These are phyloP conservation scores for Turdus rufiventris DNA, from an alignment of 2,113 vertebrate species.

Conservation along the genomic window DNA sequence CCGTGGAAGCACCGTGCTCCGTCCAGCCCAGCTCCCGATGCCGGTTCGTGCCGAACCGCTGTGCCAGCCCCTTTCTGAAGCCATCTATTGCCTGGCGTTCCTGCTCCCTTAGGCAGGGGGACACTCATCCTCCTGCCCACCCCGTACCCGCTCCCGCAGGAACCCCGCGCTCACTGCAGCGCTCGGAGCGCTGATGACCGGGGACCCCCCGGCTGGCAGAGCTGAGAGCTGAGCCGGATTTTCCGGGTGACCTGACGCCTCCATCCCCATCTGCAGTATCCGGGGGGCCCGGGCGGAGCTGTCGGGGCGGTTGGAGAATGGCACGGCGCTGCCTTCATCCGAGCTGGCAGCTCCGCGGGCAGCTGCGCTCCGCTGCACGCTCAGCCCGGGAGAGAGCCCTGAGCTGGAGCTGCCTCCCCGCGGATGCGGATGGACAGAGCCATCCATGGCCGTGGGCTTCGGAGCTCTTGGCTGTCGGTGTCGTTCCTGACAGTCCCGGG, in stretches of 20 bases:
- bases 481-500: neutral
- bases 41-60: neutral
- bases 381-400: neutral
- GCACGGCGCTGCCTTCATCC: neutral
- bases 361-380: neutral
- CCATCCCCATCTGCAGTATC: neutral
- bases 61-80: neutral
- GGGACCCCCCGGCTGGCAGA: neutral
- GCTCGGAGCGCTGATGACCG: neutral
- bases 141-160: neutral
- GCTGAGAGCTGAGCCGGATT: neutral
- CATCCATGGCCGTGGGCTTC: rapidly evolving
- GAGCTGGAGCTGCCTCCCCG: neutral
- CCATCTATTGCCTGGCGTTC: neutral
- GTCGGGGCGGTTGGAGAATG: neutral
- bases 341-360: slow-evolving; percentile 34
- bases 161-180: rapidly evolving
- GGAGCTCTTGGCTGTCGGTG: neutral
- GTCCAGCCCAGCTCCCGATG: neutral
- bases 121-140: neutral
- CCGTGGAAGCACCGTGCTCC: neutral
- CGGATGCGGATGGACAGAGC: rapidly evolving
- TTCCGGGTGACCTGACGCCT: neutral
- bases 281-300: neutral
- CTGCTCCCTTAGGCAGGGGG: neutral